Conservation (phyloP, 2,888 invertebrate genomes). For the Epirrhoe tristata region DNA sequence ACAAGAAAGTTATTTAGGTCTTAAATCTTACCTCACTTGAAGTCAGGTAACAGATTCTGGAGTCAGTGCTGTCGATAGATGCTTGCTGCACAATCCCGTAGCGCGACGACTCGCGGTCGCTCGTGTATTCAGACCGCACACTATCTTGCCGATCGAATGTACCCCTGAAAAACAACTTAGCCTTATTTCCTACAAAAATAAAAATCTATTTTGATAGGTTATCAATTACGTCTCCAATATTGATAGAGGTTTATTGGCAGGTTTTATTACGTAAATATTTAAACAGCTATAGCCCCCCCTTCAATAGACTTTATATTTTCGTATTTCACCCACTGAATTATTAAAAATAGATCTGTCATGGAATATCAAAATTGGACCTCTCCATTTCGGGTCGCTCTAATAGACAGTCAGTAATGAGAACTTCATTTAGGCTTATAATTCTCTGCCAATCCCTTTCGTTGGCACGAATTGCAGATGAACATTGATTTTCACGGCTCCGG, state of each 20-base stretch:
- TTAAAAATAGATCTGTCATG: slow-evolving; percentile 56
- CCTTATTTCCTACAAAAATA: slow-evolving; percentile 34
- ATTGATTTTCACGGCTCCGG: slow-evolving; percentile 44
- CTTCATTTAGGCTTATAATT: slow-evolving; percentile 54
- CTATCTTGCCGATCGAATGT: slow-evolving; percentile 96
- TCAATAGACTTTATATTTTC: slow-evolving; percentile 33
- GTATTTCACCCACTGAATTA: slow-evolving; percentile 41
- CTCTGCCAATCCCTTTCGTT: slow-evolving; percentile 52
- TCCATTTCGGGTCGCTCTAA: slow-evolving; percentile 51
- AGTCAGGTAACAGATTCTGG: slow-evolving; percentile 96
- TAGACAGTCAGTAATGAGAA: slow-evolving; percentile 59
- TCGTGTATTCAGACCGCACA: slow-evolving; percentile 94
- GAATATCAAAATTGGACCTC: slow-evolving; percentile 53
- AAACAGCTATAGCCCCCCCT: slow-evolving; percentile 29
- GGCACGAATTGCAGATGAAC: slow-evolving; percentile 56
- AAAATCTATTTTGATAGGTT: slow-evolving; percentile 28
- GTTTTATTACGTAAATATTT: slow-evolving; percentile 36
- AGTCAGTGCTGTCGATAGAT: slow-evolving; percentile 97
- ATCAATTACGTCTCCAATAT: slow-evolving; percentile 32
- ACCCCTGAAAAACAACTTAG: slow-evolving; percentile 85
- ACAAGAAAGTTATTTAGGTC: not conserved
- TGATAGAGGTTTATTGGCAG: slow-evolving; percentile 24
- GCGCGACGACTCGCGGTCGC: slow-evolving; percentile 93
- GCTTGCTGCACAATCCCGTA: slow-evolving; percentile 97
- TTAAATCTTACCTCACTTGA: slow-evolving; percentile 94